A percentile compares a stretch with the other conserved stretches of the same genome.
Conservation (phyloP, 2,113 vertebrate species). For the Equus przewalskii region DNA sequence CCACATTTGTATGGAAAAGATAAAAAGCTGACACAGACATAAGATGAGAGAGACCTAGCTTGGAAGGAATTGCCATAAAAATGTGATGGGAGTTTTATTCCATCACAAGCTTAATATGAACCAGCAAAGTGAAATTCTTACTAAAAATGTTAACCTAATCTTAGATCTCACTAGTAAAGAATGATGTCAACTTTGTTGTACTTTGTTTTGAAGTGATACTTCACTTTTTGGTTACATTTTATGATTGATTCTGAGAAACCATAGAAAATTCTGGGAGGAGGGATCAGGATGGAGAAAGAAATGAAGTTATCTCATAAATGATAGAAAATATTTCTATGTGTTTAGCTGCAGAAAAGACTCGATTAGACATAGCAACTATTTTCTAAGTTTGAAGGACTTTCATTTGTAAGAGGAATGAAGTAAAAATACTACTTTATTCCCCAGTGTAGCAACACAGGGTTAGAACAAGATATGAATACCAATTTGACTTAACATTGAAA, state of each 20-base stretch:
- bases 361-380: neutral
- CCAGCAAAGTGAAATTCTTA: neutral
- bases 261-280: neutral
- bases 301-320: neutral
- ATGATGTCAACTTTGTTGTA: neutral
- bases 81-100: neutral
- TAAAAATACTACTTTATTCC: neutral
- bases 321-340: neutral
- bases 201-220: neutral
- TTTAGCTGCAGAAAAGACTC: neutral
- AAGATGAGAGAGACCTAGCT: neutral
- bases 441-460: neutral
- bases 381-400: constrained; percentile 20
- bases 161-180: neutral
- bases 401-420: constrained; percentile 3
- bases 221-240: neutral
- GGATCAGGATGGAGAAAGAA: constrained; percentile 8
- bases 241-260: neutral
- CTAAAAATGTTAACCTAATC: neutral
- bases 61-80: neutral
- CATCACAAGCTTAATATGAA: constrained; percentile 4
- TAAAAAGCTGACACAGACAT: neutral
- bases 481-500: constrained; percentile 10
- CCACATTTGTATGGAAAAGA: neutral
- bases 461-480: neutral